These are phyloP conservation scores for Limnephilus auricula DNA, from an alignment of 2,888 invertebrate genomes.

Conservation along the genomic window DNA sequence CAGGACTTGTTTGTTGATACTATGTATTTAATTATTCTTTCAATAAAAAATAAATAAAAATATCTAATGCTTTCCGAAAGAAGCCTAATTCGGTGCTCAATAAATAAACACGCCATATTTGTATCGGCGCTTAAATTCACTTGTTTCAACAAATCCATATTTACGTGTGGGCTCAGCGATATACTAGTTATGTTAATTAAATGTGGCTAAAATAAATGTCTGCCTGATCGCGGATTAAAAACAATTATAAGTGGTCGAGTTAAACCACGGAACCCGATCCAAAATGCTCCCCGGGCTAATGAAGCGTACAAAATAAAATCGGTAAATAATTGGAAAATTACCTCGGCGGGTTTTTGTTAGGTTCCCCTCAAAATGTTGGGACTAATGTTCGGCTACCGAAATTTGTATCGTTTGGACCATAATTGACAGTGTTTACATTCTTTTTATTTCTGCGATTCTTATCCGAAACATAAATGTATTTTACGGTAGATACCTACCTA, in stretches of 20 bases:
- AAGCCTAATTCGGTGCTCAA: not conserved
- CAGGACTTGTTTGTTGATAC: too few species aligned
- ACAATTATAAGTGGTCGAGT: conserved; percentile 10
- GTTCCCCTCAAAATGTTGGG: not conserved
- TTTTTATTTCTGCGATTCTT: not conserved
- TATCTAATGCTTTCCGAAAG: too few species aligned
- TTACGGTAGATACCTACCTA: not conserved
- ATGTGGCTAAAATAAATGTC: not conserved
- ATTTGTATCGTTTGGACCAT: not conserved
- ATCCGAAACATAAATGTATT: not conserved
- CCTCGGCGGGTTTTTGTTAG: not conserved
- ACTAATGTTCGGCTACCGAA: not conserved
- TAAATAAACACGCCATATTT: conserved; percentile 26
- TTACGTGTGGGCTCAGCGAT: not conserved
- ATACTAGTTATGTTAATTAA: conserved; percentile 21
- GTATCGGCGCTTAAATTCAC: not conserved
- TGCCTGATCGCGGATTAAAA: conserved; percentile 27
- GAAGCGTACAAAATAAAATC: not conserved
- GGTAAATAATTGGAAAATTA: not conserved
- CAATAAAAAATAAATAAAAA: too few species aligned
- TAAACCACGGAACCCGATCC: not conserved
- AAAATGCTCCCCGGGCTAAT: not conserved
- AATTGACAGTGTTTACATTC: not conserved
- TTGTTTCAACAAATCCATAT: not conserved
- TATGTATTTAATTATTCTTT: too few species aligned